phyloP scores from a whole-genome alignment of 2,797 vertebrate species.

The Myotis pilosus region DNA sequence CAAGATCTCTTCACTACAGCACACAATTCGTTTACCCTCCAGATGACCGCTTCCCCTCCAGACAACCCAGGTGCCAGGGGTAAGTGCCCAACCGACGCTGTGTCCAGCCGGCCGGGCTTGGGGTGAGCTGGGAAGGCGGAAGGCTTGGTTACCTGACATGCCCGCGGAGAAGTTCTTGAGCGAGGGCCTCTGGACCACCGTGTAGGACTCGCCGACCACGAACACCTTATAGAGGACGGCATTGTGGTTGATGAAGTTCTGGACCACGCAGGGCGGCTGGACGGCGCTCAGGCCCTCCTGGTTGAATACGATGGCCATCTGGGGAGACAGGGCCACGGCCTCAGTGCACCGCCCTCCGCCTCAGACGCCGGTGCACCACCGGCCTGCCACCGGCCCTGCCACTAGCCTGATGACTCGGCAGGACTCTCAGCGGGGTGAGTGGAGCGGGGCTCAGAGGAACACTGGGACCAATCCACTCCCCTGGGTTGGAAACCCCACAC shows the following conservation, averaged over 20 bases:
- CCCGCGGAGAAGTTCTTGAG: constrained; percentile 98
- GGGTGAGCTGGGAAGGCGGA: rapidly evolving
- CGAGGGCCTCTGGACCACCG: constrained; percentile 96
- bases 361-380: rapidly evolving
- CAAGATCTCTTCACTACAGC: not conserved
- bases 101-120: rapidly evolving
- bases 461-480: not conserved
- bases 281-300: constrained; percentile 95
- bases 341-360: not conserved
- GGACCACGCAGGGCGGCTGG: constrained; percentile 95
- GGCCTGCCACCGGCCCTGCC: not conserved
- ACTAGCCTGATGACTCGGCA: not conserved
- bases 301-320: constrained; percentile 99
- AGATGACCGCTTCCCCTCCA: not conserved
- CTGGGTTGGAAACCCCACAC: rapidly evolving
- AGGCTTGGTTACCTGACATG: constrained; percentile 88
- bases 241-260: constrained; percentile 98
- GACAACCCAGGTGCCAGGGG: constrained; percentile 11
- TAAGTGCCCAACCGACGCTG: rapidly evolving
- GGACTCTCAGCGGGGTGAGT: not conserved
- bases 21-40: constrained; percentile 15
- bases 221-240: constrained; percentile 99
- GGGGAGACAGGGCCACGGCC: constrained; percentile 24
- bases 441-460: not conserved
- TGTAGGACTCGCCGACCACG: constrained; percentile 97